Evolutionary conservation across 2,797 vertebrate genomes (phyloP), one percentile per base, ranked within the genome.

Genomic region (Danio kyathit): DNA sequence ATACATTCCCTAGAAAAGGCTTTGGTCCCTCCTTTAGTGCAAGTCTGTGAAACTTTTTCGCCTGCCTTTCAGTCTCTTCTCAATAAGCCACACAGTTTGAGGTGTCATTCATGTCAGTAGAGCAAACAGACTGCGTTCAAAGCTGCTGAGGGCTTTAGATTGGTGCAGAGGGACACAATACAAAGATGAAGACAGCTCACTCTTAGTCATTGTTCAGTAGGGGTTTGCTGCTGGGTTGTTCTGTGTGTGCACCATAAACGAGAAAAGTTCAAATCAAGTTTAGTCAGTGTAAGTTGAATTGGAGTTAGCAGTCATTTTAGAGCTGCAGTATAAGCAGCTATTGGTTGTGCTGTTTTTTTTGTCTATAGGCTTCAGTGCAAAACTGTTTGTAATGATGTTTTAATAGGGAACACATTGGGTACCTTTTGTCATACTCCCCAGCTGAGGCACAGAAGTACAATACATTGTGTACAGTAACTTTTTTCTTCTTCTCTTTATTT

Each of bases 131-230:
- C n/a, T 49, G 19, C 6, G 12, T 60, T 69, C 12, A 48, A 14
- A 48, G 40, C 59, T 41, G 21, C 38, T 48, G 29, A 38, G 13
- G 75, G 48, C 21, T 46, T 9, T 52, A 73, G 19, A 21, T 29
- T 72, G 5, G 12, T 6, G 7, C 70, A 13, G 7, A 72, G 52
- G 40, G 70, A 43, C 40, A 16, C n/a, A 57, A 72, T 43, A 43
- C 51, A 72, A 72, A 57, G 40, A 72, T 6, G 17, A 52, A 56
- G 51, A 43, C 51, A 71, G 29, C 51, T 43, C 38, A 54, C 49
- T 6, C 69, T 71, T 71, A 66, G 64, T 66, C 43, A 66, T 44
- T 17, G 16, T 71, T 72, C 52, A 19, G 51, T 19, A 56, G 29
- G 29, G 67, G 13, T 52, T 71, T 70, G 67, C 40, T 44, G 43